A percentile compares a stretch with the other conserved stretches of the same genome.
Evolutionary conservation across 2,797 vertebrate species (phyloP).

Genomic region (Lepidocolaptes lacrymiger): DNA sequence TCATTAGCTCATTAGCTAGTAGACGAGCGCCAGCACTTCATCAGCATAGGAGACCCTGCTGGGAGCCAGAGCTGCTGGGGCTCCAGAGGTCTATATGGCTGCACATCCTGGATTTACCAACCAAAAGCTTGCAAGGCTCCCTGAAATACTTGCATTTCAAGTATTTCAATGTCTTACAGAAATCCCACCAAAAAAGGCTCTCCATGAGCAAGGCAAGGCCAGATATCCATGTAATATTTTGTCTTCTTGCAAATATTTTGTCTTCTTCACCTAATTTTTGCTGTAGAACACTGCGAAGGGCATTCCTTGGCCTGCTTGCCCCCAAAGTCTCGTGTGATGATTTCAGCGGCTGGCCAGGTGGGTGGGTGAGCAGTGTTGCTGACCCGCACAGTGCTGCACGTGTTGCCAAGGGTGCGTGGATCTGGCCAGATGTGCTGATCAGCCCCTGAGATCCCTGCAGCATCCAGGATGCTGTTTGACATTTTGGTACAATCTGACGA

Average conservation of each 20-base stretch:
- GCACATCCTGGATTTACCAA: background rate
- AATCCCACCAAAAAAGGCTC: background rate
- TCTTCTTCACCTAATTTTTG: background rate
- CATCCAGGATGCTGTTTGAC: background rate
- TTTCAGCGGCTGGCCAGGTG: background rate
- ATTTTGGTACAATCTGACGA: background rate
- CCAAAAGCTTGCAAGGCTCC: background rate
- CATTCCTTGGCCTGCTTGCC: background rate
- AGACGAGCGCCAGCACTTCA: background rate
- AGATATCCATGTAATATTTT: background rate
- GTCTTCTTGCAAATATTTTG: background rate
- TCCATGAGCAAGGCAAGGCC: background rate
- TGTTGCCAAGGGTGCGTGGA: background rate
- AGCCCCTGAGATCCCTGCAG: background rate
- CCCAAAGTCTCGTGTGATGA: rapidly evolving
- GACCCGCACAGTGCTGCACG: rapidly evolving
- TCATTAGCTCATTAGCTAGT: background rate
- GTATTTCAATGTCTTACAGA: background rate
- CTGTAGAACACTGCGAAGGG: background rate
- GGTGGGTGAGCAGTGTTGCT: background rate
- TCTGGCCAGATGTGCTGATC: background rate
- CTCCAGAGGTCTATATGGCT: background rate
- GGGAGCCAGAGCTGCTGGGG: background rate
- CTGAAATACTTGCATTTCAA: background rate
- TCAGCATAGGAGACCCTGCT: rapidly evolving